These are phyloP conservation scores for Cephus cinctus DNA, from an alignment of 1,140 invertebrate species.

Conservation along the genomic window DNA sequence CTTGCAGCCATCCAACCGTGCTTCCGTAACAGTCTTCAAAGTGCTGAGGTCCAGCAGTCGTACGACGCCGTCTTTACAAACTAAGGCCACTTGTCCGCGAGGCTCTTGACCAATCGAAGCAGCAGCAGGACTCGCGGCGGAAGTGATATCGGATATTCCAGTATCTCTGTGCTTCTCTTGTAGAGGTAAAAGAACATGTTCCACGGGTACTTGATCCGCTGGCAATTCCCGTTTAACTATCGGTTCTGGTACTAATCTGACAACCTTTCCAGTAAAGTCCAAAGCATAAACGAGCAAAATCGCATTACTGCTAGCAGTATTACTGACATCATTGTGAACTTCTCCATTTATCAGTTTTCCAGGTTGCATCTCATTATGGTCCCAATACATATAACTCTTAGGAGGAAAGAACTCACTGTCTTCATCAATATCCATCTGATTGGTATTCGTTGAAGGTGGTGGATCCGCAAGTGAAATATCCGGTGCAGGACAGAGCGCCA, in stretches of 20 bases:
- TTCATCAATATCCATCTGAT: slow-evolving; percentile 55
- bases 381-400: slow-evolving; percentile 52
- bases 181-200: slow-evolving; percentile 66
- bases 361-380: slow-evolving; percentile 44
- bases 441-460: slow-evolving; percentile 35
- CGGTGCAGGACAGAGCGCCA: slow-evolving; percentile 57
- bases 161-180: slow-evolving; percentile 42
- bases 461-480: slow-evolving; percentile 9
- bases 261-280: slow-evolving; percentile 58
- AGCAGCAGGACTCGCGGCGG: slow-evolving; percentile 8
- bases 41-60: slow-evolving; percentile 66
- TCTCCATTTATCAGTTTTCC: slow-evolving; percentile 40
- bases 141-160: slow-evolving; percentile 9
- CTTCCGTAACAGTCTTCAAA: slow-evolving; percentile 64
- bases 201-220: slow-evolving; percentile 64
- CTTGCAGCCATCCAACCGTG: slow-evolving; percentile 64
- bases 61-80: slow-evolving; percentile 70
- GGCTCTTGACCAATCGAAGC: slow-evolving; percentile 23
- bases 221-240: slow-evolving; percentile 63
- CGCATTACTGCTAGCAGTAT: slow-evolving; percentile 28
- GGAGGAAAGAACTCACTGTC: slow-evolving; percentile 47
- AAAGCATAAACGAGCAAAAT: slow-evolving; percentile 61
- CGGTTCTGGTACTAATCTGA: slow-evolving; percentile 63
- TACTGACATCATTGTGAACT: slow-evolving; percentile 27
- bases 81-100: slow-evolving; percentile 55